Evolutionary conservation across 2,888 invertebrate species (phyloP).

Genomic region (Lasius fuliginosus): DNA sequence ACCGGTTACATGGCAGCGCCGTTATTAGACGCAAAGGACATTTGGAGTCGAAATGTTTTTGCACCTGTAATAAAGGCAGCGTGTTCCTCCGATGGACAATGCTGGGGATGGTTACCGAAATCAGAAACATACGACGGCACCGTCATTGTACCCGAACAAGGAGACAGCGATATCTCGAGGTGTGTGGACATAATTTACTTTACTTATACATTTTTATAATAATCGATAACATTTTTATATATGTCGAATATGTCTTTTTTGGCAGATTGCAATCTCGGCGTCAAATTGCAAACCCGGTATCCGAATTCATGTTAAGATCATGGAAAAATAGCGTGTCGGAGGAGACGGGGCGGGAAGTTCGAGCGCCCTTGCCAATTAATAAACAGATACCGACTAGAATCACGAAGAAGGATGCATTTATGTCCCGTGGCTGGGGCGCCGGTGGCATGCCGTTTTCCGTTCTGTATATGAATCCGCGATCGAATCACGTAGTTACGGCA

Average conservation of each 20-base stretch:
- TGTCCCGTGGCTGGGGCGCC: slow-evolving; percentile 87
- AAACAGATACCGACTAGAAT: slow-evolving; percentile 57
- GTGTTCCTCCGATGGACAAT: slow-evolving; percentile 75
- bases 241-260: slow-evolving; percentile 1
- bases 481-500: slow-evolving; percentile 63
- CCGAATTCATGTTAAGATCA: slow-evolving; percentile 54
- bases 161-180: slow-evolving; percentile 24
- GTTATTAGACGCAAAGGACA: slow-evolving; percentile 44
- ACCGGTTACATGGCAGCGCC: slow-evolving; percentile 58
- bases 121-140: slow-evolving; percentile 57
- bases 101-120: slow-evolving; percentile 77
- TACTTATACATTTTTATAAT: neutral
- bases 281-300: slow-evolving; percentile 46
- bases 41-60: slow-evolving; percentile 53
- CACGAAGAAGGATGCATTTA: slow-evolving; percentile 85
- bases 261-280: slow-evolving; percentile 61
- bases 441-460: slow-evolving; percentile 87
- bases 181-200: slow-evolving; percentile 1
- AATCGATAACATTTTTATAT: neutral
- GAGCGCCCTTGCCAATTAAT: neutral
- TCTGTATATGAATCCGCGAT: slow-evolving; percentile 86
- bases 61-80: slow-evolving; percentile 67
- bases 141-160: slow-evolving; percentile 51
- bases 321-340: slow-evolving; percentile 53
- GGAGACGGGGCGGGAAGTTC: slow-evolving; percentile 29